Percentiles rank a stretch among this genome's conserved stretches.
phyloP scores from a whole-genome alignment of 1,140 invertebrate genomes.

The Nasonia vitripennis region DNA sequence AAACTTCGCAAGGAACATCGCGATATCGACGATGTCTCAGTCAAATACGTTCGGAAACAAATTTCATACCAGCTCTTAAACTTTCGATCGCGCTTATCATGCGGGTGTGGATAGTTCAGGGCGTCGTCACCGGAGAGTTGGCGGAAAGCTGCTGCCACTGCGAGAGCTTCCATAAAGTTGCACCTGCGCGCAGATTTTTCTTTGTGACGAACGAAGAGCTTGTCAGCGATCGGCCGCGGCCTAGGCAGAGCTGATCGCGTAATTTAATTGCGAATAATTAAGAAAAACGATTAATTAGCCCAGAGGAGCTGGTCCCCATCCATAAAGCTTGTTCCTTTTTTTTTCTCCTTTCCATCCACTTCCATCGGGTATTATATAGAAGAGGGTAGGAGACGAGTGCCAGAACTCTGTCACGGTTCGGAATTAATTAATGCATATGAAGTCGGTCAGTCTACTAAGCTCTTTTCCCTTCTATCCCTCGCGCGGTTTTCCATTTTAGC shows the following conservation, averaged over 20 bases:
- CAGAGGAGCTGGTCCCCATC: neutral
- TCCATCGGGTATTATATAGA: constrained; percentile 14
- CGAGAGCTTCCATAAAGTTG: neutral
- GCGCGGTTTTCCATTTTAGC: neutral
- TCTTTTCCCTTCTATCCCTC: neutral
- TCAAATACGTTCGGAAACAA: no score
- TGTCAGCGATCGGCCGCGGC: neutral
- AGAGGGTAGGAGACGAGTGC: neutral
- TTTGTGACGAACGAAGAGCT: constrained; percentile 3
- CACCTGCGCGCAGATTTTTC: neutral
- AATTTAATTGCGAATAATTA: constrained; percentile 36
- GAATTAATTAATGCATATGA: constrained; percentile 53
- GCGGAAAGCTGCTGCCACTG: no score
- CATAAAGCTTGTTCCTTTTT: no score
- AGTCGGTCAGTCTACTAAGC: constrained; percentile 33
- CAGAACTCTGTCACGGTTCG: constrained; percentile 32
- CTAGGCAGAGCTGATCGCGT: neutral
- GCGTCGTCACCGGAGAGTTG: no score
- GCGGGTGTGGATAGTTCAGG: neutral
- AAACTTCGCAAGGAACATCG: no score
- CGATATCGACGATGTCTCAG: no score
- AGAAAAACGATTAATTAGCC: constrained; percentile 35
- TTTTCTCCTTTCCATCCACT: no score
- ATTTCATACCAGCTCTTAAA: neutral
- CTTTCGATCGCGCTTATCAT: neutral